Percentiles rank a stretch among this genome's conserved stretches.
phyloP scores from a whole-genome alignment of 2,113 vertebrate species.

The Brachyhypopomus gauderio region DNA sequence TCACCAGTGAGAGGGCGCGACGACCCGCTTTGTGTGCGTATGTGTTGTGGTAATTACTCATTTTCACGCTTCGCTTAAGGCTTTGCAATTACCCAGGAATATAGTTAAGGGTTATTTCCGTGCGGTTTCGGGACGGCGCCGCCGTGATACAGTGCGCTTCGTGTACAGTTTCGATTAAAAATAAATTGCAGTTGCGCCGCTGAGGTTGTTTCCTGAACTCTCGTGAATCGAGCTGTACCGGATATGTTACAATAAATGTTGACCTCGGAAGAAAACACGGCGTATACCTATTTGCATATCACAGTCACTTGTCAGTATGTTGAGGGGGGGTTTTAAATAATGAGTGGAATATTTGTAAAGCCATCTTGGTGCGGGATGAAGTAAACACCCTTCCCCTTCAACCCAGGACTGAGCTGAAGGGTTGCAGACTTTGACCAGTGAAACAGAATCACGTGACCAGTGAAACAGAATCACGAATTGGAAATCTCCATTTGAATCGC shows the following conservation, averaged over 20 bases:
- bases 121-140: conserved; percentile 19
- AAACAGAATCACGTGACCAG: not conserved
- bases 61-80: conserved; percentile 47
- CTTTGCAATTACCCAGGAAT: conserved; percentile 47
- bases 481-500: not conserved
- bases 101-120: conserved; percentile 45
- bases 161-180: conserved; percentile 16
- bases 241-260: not conserved
- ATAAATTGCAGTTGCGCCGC: conserved; percentile 3
- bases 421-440: not conserved
- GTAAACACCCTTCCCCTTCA: not conserved
- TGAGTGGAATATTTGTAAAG: not conserved
- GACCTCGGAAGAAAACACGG: not conserved
- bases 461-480: not conserved
- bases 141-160: not conserved
- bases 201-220: not conserved
- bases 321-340: not conserved
- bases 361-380: not conserved
- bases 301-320: conserved; percentile 5
- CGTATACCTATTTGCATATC: not conserved
- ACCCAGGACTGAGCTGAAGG: not conserved
- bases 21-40: not conserved
- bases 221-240: conserved; percentile 1
- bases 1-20: conserved; percentile 15
- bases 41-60: conserved; percentile 43